Percentiles rank a stretch among this genome's conserved stretches.
These are phyloP conservation scores for Oasisia sp. DNA, from an alignment of 2,888 invertebrate species.

Conservation along the genomic window DNA sequence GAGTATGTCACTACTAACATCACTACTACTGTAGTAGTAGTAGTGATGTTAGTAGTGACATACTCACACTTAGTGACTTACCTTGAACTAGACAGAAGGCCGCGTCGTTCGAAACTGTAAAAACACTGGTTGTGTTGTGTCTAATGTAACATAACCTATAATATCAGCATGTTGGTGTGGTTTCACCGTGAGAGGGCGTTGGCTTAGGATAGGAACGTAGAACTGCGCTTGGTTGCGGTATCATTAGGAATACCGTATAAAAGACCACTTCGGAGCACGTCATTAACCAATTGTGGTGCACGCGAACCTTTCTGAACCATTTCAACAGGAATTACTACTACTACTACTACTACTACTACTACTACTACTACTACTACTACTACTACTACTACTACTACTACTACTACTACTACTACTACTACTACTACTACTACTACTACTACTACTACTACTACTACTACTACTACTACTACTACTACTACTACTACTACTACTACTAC, in stretches of 20 bases:
- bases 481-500: conserved; percentile 26
- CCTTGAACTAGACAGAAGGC: too few relatives aligned
- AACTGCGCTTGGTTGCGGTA: neutral
- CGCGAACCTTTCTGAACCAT: neutral
- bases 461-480: conserved; percentile 24
- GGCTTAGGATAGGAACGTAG: neutral
- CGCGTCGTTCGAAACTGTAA: neutral
- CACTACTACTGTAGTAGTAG: too few relatives aligned
- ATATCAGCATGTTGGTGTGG: neutral
- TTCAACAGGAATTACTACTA: neutral
- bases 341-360: neutral
- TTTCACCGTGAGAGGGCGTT: neutral
- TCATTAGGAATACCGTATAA: neutral
- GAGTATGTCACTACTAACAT: neutral
- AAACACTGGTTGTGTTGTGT: neutral
- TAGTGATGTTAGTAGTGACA: too few relatives aligned
- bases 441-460: conserved; percentile 23
- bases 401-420: conserved; percentile 27
- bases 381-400: conserved; percentile 24
- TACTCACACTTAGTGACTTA: too few relatives aligned
- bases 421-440: conserved; percentile 26
- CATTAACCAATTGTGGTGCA: neutral
- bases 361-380: conserved; percentile 21
- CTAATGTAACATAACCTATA: neutral
- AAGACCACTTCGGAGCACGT: neutral